Percentiles rank a stretch among this genome's conserved stretches.
phyloP scores from a whole-genome alignment of 2,888 invertebrate genomes.

The Trissolcus japonicus region DNA sequence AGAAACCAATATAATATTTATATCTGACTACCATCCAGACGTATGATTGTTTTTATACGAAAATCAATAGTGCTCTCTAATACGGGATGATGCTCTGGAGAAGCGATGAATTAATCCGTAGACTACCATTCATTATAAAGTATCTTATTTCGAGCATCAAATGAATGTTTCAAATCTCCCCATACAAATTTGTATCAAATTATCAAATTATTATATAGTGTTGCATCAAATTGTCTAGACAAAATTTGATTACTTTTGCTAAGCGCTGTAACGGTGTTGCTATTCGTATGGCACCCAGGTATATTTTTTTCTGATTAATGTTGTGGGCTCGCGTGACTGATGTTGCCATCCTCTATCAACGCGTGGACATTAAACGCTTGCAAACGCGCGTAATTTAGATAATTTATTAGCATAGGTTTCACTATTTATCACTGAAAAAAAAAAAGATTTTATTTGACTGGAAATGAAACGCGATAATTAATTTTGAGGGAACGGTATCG shows the following conservation, averaged over 20 bases:
- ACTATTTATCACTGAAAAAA: too few species aligned
- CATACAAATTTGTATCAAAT: too few species aligned
- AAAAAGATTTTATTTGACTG: too few species aligned
- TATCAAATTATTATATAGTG: too few species aligned
- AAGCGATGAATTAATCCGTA: conserved; percentile 1
- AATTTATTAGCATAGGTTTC: conserved; percentile 15
- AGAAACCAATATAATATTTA: conserved; percentile 35
- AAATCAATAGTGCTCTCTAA: conserved; percentile 33
- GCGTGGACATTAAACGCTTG: conserved; percentile 32
- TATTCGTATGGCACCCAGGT: conserved; percentile 53
- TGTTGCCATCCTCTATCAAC: conserved; percentile 53
- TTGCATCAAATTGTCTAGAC: too few species aligned
- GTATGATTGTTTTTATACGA: conserved; percentile 34
- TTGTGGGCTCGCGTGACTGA: conserved; percentile 64
- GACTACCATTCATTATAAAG: too few species aligned
- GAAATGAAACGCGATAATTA: too few species aligned
- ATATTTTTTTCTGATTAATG: conserved; percentile 67
- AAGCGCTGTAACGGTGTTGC: conserved; percentile 7
- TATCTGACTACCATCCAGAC: conserved; percentile 34
- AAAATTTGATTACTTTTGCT: conserved; percentile 2
- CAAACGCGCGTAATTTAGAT: conserved; percentile 27
- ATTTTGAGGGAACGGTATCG: too few species aligned
- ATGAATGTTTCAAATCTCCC: too few species aligned
- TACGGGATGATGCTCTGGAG: conserved; percentile 1
- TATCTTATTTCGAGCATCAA: too few species aligned